Conservation (phyloP, 2,113 vertebrate genomes). For the Aspidoscelis tigris region DNA sequence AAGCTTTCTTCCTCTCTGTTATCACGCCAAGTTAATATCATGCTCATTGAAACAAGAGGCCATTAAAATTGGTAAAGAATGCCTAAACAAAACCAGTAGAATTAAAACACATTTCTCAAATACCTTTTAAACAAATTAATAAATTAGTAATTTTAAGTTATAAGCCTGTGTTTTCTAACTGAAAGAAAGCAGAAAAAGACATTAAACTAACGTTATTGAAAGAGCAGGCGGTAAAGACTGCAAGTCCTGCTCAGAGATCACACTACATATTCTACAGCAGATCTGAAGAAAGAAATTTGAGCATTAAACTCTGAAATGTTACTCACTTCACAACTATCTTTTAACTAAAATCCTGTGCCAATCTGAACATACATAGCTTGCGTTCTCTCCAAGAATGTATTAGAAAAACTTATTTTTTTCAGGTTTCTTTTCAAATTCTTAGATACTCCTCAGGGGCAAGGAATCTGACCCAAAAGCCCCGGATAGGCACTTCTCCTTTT, state of each 20-base stretch:
- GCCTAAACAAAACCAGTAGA: no score
- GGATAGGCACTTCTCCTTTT: no score
- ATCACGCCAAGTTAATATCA: background rate
- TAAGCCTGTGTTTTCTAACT: background rate
- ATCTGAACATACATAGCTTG: background rate
- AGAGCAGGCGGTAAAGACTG: background rate
- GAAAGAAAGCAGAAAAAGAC: background rate
- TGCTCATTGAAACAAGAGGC: background rate
- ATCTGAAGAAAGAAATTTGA: background rate
- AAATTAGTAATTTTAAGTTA: background rate
- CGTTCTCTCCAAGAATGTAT: background rate
- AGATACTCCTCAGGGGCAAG: background rate
- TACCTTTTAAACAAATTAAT: no score
- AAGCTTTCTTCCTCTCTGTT: no score
- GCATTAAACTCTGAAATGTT: background rate
- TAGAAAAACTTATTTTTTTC: background rate
- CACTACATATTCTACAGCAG: background rate
- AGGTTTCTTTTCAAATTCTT: background rate
- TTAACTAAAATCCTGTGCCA: background rate
- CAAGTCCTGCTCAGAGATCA: background rate
- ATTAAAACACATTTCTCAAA: no score
- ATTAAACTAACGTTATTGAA: background rate
- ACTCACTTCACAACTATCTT: background rate
- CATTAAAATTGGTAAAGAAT: background rate
- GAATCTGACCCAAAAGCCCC: background rate